phyloP scores from a whole-genome alignment of 2,888 invertebrate species.

The Drosophila peninsularis region DNA sequence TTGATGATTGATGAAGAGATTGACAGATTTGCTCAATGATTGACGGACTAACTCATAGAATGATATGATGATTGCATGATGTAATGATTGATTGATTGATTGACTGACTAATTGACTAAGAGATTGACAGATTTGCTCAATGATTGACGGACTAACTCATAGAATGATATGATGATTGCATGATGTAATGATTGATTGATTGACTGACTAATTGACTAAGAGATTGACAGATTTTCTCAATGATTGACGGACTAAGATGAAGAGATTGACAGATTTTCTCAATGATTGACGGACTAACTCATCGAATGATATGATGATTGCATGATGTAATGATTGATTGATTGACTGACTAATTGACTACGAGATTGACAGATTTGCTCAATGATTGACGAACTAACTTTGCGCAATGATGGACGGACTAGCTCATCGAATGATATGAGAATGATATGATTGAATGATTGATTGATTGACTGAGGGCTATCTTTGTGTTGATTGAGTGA shows the following conservation, averaged over 20 bases:
- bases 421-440: background rate
- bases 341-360: too few relatives aligned
- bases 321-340: too few relatives aligned
- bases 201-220: too few relatives aligned
- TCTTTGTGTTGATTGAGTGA: too few relatives aligned
- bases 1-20: background rate
- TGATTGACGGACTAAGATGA: background rate
- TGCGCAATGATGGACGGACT: background rate
- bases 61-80: too few relatives aligned
- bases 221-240: too few relatives aligned
- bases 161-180: background rate
- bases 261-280: background rate
- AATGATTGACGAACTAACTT: too few relatives aligned
- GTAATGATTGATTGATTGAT: too few relatives aligned
- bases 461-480: too few relatives aligned
- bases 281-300: background rate
- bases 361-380: too few relatives aligned
- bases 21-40: background rate
- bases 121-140: background rate
- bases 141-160: background rate
- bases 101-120: too few relatives aligned
- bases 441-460: too few relatives aligned
- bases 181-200: background rate
- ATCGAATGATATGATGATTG: background rate
- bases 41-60: background rate